These are phyloP conservation scores for Argynnis bischoffii DNA, from an alignment of 2,888 invertebrate species.

Conservation along the genomic window DNA sequence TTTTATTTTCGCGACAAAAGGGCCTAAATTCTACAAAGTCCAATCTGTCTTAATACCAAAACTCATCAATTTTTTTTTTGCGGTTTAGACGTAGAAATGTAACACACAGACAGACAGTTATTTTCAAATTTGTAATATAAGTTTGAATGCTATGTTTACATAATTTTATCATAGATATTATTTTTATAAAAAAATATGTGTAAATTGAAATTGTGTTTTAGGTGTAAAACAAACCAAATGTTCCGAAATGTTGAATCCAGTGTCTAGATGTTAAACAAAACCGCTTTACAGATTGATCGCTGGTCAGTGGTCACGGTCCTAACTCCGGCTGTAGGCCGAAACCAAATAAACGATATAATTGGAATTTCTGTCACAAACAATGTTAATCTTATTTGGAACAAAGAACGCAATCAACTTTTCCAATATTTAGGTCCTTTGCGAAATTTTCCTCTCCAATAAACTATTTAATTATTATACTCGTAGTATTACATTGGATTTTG, in stretches of 20 bases:
- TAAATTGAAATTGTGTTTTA: too few species aligned
- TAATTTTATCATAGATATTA: too few species aligned
- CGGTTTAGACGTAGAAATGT: too few species aligned
- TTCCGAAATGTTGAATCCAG: background rate
- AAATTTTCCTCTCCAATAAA: conserved; percentile 9
- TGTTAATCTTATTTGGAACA: conserved; percentile 10
- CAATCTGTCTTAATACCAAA: too few species aligned
- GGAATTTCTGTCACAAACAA: conserved; percentile 14
- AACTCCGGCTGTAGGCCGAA: conserved; percentile 1
- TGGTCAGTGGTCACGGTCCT: conserved; percentile 6
- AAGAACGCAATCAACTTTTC: conserved; percentile 13
- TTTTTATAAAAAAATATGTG: too few species aligned
- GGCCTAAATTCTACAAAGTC: too few species aligned
- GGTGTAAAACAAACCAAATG: background rate
- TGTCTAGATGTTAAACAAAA: conserved; percentile 6
- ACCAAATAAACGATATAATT: conserved; percentile 19
- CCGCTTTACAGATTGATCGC: conserved; percentile 5
- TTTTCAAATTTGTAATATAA: background rate
- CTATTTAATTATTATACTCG: background rate
- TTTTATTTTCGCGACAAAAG: too few species aligned
- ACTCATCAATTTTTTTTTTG: too few species aligned
- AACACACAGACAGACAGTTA: background rate
- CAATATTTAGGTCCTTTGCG: conserved; percentile 1
- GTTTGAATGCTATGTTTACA: too few species aligned
- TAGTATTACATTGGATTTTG: background rate